phyloP scores from a whole-genome alignment of 2,113 vertebrate genomes.

The Actenoides hombroni region DNA sequence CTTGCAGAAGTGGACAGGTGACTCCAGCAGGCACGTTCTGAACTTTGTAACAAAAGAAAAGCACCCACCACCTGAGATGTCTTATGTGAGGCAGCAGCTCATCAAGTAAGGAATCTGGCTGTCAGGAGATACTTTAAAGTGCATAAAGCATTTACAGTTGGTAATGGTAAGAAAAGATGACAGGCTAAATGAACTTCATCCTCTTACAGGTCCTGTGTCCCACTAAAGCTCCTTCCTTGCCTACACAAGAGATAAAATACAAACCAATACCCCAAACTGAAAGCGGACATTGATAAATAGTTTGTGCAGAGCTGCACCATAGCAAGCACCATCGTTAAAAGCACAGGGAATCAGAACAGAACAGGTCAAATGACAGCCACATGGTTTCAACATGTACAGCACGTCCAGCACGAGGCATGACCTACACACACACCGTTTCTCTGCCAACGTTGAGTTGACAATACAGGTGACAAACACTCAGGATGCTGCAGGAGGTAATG shows the following conservation, averaged over 20 bases:
- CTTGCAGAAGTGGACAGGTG: not conserved
- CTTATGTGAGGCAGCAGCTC: not conserved
- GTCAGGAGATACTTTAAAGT: not conserved
- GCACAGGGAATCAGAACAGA: not conserved
- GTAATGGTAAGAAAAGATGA: not conserved
- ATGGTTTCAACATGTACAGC: not conserved
- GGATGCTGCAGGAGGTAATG: accelerated
- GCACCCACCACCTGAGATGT: not conserved
- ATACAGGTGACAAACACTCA: not conserved
- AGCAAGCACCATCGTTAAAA: not conserved
- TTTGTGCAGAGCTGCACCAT: not conserved
- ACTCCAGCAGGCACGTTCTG: not conserved
- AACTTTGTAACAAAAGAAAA: not conserved
- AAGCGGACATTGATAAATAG: not conserved
- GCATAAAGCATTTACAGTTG: not conserved
- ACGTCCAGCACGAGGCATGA: accelerated
- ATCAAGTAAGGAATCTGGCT: not conserved
- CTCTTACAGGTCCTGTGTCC: not conserved
- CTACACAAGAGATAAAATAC: not conserved
- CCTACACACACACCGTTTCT: not conserved
- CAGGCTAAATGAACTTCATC: not conserved
- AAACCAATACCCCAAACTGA: not conserved
- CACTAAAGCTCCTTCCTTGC: not conserved
- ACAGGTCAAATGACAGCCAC: accelerated
- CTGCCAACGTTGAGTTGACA: not conserved